Base-by-base conservation (phyloP, 2,888 invertebrate species). In the Maniola hyperantus region DNA sequence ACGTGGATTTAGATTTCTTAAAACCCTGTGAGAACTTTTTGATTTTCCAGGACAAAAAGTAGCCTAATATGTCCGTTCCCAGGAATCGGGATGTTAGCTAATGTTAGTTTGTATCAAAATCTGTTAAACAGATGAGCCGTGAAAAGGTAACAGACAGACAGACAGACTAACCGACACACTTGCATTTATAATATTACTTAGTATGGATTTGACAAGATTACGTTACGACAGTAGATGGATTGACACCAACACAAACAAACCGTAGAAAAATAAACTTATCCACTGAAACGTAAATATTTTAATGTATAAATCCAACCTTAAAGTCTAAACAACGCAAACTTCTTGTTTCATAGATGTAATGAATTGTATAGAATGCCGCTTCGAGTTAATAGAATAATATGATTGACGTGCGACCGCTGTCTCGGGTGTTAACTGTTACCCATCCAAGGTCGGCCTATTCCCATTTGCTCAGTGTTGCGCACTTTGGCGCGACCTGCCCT, bases 341-440 rank as follows among this genome's bases (percentile, higher is more conserved):
- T 5, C 13, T 42, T 8, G 15, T 48, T 48, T 51, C 50, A 51
- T 20, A 51, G 20, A 13, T 81, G 78, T 87, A 86, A 85, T 86
- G 85, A 88, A 88, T 85, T 87, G 84, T 87, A 88, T 87, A 83
- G 84, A 88, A 57, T 84, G 83, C 88, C 89, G 82, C 89, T 89
- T 89, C 90, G 89, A 88, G 87, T 87, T 83, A 85, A 89, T 91
- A 84, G 83, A 87, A 81, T 78, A 78, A 81, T 78, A 78, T 83
- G 87, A 90, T 90, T 86, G 90, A 84, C 85, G 87, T 88, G 85
- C 78, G 89, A 88, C 79, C 77, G 83, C 81, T 51, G 50, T 75
- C 76, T 75, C 71, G 75, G 73, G 76, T 78, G 71, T 66, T 68
- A 61, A 78, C 55, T 58, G 64, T 64, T 57, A 57, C 74, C 66